Evolutionary conservation across 2,797 vertebrate species (phyloP).

Genomic region (Neopelma chrysocephalum): DNA sequence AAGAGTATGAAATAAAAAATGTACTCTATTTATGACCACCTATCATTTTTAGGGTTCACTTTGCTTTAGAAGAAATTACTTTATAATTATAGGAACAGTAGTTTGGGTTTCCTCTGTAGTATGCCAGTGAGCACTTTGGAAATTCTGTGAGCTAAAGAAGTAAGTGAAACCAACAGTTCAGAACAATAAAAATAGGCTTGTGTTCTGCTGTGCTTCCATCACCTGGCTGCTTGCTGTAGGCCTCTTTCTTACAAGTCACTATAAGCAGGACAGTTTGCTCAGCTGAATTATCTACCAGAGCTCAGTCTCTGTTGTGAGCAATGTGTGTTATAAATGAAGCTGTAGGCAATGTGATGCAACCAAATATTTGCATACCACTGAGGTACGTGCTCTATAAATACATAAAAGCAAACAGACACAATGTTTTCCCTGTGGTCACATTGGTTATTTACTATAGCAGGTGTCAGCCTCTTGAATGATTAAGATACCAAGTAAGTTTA

Average conservation of each 20-base stretch:
- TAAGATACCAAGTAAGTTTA: background rate
- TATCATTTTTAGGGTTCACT: background rate
- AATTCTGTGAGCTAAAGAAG: background rate
- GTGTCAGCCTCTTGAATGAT: constrained; percentile 6
- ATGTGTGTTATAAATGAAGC: background rate
- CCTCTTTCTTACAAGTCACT: background rate
- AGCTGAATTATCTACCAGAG: background rate
- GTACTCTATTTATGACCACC: background rate
- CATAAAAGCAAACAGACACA: background rate
- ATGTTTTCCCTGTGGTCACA: background rate
- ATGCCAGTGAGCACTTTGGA: background rate
- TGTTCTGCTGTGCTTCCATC: background rate
- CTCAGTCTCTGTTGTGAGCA: background rate
- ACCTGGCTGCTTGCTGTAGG: background rate
- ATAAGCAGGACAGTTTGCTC: constrained; percentile 23
- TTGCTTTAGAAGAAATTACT: background rate
- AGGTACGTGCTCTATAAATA: constrained; percentile 23
- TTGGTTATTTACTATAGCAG: background rate
- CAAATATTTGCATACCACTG: constrained; percentile 11
- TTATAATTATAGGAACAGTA: background rate
- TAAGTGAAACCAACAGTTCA: background rate
- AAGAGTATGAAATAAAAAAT: background rate
- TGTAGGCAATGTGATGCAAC: background rate
- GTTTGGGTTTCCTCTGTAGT: background rate
- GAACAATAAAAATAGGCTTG: background rate